These are phyloP conservation scores for Standfussiana lucernea DNA, from an alignment of 2,888 invertebrate species.

Conservation along the genomic window DNA sequence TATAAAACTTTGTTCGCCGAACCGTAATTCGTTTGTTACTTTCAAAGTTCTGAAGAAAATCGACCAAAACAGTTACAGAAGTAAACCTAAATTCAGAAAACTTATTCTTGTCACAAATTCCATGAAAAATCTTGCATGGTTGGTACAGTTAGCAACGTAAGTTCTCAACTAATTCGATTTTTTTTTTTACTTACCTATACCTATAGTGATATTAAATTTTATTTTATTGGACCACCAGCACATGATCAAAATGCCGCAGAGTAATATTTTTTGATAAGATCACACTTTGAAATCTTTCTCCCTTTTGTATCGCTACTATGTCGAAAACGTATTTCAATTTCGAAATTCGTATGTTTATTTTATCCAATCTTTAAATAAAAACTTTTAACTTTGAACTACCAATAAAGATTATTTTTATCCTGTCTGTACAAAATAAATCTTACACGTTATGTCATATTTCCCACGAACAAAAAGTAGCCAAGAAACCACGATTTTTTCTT, in stretches of 20 bases:
- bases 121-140: constrained; percentile 33
- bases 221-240: not conserved
- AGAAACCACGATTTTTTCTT: constrained; percentile 38
- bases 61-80: constrained; percentile 36
- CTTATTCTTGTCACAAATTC: constrained; percentile 40
- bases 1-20: constrained; percentile 36
- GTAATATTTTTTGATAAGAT: not conserved
- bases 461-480: constrained; percentile 3
- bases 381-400: not conserved
- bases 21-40: constrained; percentile 42
- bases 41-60: constrained; percentile 33
- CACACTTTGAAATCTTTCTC: not conserved
- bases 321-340: not conserved
- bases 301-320: not conserved
- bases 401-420: not conserved
- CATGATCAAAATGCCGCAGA: not conserved
- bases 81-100: constrained; percentile 32
- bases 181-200: not conserved
- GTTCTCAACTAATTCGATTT: not conserved
- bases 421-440: constrained; percentile 31
- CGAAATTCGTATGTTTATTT: not conserved
- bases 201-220: not conserved
- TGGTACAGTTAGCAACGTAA: constrained; percentile 10
- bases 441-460: constrained; percentile 13
- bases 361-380: not conserved